Conservation (phyloP, 2,113 vertebrate genomes). For the Plecotus auritus region DNA sequence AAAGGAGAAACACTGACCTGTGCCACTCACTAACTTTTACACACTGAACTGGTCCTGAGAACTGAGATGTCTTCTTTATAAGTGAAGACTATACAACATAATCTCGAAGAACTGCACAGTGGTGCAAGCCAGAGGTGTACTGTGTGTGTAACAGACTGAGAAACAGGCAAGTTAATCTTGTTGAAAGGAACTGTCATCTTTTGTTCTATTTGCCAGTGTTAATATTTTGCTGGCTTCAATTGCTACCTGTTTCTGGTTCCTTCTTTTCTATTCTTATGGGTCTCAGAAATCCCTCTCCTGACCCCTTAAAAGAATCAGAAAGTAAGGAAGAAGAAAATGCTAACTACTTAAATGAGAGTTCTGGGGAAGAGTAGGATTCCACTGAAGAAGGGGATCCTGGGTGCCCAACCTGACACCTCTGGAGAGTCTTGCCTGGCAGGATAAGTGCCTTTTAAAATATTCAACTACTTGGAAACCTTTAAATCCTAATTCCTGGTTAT, state of each 20-base stretch:
- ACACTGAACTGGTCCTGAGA: conserved; percentile 38
- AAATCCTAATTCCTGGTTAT: conserved; percentile 55
- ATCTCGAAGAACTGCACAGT: conserved; percentile 21
- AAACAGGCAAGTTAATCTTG: conserved; percentile 30
- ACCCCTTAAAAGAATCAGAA: conserved; percentile 39
- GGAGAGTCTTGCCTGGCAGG: conserved; percentile 56
- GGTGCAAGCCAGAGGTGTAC: not conserved
- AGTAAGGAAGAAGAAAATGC: conserved; percentile 29
- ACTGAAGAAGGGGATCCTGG: conserved; percentile 34
- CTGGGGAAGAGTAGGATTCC: conserved; percentile 43
- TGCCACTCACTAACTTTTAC: conserved; percentile 34
- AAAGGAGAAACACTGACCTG: conserved; percentile 32
- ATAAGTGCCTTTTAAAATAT: conserved; percentile 61
- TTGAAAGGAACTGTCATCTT: not conserved
- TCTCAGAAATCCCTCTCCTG: conserved; percentile 53
- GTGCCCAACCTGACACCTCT: conserved; percentile 17
- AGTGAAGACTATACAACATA: conserved; percentile 34
- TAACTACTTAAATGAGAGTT: conserved; percentile 3
- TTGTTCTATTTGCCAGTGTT: conserved; percentile 1
- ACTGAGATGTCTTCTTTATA: conserved; percentile 29
- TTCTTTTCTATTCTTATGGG: conserved; percentile 34
- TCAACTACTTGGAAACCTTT: conserved; percentile 50
- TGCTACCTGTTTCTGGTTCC: conserved; percentile 19
- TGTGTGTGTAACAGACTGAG: not conserved
- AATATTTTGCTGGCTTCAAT: conserved; percentile 10